phyloP scores from a whole-genome alignment of 2,113 vertebrate genomes.

The Polypterus bichir region DNA sequence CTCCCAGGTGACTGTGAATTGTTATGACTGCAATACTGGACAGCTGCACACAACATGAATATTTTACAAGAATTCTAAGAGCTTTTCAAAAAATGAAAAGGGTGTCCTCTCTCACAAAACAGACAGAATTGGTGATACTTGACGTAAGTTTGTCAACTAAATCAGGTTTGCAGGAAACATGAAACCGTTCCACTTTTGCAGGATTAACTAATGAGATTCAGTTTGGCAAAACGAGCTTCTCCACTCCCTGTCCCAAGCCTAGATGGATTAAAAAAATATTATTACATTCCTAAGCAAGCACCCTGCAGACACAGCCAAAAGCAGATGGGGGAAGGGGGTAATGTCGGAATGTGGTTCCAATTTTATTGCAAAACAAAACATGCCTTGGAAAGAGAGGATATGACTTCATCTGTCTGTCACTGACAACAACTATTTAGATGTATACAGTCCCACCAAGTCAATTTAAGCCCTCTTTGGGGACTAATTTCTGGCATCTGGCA shows the following conservation, averaged over 20 bases:
- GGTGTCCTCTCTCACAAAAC: constrained; percentile 1
- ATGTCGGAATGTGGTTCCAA: not conserved
- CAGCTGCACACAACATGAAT: not conserved
- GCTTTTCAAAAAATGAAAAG: not conserved
- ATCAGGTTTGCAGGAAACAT: not conserved
- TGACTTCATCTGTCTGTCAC: constrained; percentile 4
- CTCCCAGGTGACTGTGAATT: not conserved
- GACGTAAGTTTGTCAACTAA: not conserved
- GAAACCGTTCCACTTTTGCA: constrained; percentile 1
- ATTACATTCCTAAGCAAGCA: not conserved
- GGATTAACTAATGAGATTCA: not conserved
- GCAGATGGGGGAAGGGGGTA: not conserved
- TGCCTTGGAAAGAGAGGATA: constrained; percentile 3
- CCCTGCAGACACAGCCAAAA: not conserved
- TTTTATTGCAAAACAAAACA: constrained; percentile 1
- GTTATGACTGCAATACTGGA: not conserved
- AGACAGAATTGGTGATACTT: not conserved
- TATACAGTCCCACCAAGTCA: constrained; percentile 1
- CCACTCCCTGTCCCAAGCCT: not conserved
- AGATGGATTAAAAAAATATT: not conserved
- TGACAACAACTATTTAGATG: not conserved
- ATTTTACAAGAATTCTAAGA: not conserved
- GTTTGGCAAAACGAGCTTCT: not conserved
- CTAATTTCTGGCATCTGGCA: not conserved
- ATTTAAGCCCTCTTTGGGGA: not conserved